Base-by-base conservation (phyloP, 2,888 invertebrate genomes). In the Cynaeus angustus region DNA sequence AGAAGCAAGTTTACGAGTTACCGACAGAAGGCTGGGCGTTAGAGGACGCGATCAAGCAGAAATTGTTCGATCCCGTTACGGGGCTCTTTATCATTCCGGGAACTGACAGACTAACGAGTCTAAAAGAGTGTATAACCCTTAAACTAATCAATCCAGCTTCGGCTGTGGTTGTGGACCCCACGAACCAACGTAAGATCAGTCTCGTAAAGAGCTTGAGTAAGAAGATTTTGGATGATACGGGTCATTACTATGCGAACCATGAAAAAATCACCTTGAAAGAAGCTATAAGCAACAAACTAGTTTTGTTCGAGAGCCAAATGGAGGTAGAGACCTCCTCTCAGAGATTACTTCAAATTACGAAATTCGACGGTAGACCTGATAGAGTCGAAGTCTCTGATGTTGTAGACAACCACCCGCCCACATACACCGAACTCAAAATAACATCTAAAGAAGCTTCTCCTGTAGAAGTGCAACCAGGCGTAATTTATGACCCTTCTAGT, bases 21-120 rank as follows among this genome's bases (percentile, higher is more conserved):
- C 97, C 97, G 0, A 88, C 89, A 9, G 93, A 92, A 68, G 96
- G 97, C 2, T 96, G 95, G 94, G 88, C 89, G 66, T 87, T 98
- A 1, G 88, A 89, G 61, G 94, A 96, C 78, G 96, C 97, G 1
- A 95, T 98, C 72, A 88, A 92, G 41, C 91, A 92, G 80, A 91
- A 91, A 62, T 84, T 95, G 1, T 94, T 97, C 77, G 94, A 98
- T 84, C 92, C 97, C 0, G 86, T 89, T 0, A 91, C 90, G 0
- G 98, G 98, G 1, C 86, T 94, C 33, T 95, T 98, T 78, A 90
- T 91, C 10, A 94, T 98, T 73, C 94, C 95, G 1, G 93, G 93
- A 9, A 95, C 96, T 4, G 96, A 96, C 82, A 88, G 95, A 75
- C 86, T 93, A 62, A 90, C 96, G 46, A 92, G 93, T 69, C 92